phyloP scores from a whole-genome alignment of 2,113 vertebrate genomes.

The Neodon shergylaensis region DNA sequence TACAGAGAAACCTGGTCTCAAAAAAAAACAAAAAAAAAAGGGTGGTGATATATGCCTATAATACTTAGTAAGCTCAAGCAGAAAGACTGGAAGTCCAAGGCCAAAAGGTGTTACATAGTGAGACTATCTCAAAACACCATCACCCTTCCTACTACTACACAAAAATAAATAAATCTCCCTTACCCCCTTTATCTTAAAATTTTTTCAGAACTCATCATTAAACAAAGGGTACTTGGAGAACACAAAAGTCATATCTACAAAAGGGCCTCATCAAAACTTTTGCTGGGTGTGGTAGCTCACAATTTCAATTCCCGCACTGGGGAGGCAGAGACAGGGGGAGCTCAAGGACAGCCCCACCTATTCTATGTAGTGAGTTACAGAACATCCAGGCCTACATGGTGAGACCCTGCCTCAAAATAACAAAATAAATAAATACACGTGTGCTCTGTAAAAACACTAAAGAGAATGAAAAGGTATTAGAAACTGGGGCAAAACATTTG shows the following conservation, averaged over 20 bases:
- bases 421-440: background rate
- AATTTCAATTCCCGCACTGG: background rate
- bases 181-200: background rate
- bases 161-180: background rate
- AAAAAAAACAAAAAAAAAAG: too few species aligned
- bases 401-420: background rate
- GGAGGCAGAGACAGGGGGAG: background rate
- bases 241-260: background rate
- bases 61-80: background rate
- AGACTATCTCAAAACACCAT: background rate
- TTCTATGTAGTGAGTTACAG: background rate
- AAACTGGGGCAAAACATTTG: background rate
- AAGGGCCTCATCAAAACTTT: background rate
- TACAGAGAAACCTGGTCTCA: too few species aligned
- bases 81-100: background rate
- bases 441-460: conserved; percentile 25
- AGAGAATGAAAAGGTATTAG: conserved; percentile 21
- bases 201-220: background rate
- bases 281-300: background rate
- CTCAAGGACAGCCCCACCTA: background rate
- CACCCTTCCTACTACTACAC: background rate
- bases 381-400: background rate
- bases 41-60: background rate
- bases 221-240: background rate
- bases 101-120: background rate